phyloP scores from a whole-genome alignment of 1,140 invertebrate species.

The Eriosoma lanigerum region DNA sequence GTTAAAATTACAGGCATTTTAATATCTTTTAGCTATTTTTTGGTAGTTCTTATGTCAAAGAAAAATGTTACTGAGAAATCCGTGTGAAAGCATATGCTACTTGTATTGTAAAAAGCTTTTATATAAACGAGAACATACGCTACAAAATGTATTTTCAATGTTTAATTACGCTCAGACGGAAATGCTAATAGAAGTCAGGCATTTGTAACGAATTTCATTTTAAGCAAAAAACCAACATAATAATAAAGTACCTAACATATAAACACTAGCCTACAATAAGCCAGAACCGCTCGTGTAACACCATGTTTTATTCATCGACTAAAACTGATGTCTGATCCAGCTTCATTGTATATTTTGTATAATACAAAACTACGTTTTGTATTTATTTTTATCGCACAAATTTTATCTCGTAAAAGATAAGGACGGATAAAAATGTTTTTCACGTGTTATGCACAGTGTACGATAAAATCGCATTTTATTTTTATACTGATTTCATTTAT shows the following conservation, averaged over 20 bases:
- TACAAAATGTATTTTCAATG: too few species aligned
- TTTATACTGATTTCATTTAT: too few species aligned
- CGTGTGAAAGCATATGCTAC: too few species aligned
- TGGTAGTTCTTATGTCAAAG: too few species aligned
- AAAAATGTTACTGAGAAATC: too few species aligned
- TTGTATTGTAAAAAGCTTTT: too few species aligned
- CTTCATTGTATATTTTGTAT: background rate
- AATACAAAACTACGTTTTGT: background rate
- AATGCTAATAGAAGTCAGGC: too few species aligned
- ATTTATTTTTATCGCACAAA: background rate
- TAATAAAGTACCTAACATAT: background rate
- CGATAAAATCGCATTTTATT: background rate
- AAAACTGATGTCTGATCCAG: background rate
- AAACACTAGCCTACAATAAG: background rate
- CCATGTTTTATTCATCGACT: constrained; percentile 21
- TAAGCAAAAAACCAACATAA: background rate
- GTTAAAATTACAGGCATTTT: too few species aligned
- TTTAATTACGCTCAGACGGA: too few species aligned
- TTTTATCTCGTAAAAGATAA: background rate
- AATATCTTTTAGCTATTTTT: too few species aligned
- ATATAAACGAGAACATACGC: too few species aligned
- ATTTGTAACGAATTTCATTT: background rate
- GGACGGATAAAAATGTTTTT: background rate
- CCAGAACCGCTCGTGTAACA: too few species aligned
- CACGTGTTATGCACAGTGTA: background rate